Conservation (phyloP, 1,140 invertebrate species). For the Bombus breviceps region DNA sequence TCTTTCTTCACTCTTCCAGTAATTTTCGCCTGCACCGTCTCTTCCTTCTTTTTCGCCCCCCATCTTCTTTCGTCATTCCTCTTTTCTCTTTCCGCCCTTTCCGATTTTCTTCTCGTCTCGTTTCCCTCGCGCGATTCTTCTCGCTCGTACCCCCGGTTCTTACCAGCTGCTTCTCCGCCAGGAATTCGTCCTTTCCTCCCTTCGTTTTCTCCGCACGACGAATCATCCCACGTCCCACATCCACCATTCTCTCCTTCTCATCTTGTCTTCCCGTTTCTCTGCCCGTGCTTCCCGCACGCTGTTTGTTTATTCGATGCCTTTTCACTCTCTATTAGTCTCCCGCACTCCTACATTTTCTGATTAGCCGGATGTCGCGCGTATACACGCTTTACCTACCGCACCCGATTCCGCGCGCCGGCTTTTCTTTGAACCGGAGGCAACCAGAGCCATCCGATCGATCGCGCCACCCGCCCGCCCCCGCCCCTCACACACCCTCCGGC, state of each 20-base stretch:
- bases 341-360: constrained; percentile 82
- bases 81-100: neutral
- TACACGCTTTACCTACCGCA: constrained; percentile 72
- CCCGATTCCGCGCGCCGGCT: constrained; percentile 71
- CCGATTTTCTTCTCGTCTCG: constrained; percentile 2
- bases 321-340: constrained; percentile 83
- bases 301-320: constrained; percentile 83
- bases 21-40: neutral
- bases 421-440: constrained; percentile 70
- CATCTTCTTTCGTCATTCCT: constrained; percentile 1
- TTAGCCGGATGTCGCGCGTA: constrained; percentile 81
- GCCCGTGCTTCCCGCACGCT: constrained; percentile 61
- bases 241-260: constrained; percentile 4
- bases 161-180: constrained; percentile 14
- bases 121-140: constrained; percentile 33
- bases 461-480: constrained; percentile 60
- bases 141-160: neutral
- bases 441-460: constrained; percentile 70
- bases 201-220: neutral
- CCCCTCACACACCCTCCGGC: neutral
- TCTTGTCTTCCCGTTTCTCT: neutral
- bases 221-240: neutral
- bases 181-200: constrained; percentile 26
- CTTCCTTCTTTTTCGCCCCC: constrained; percentile 2
- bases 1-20: constrained; percentile 24